Evolutionary conservation across 2,113 vertebrate genomes (phyloP).

Genomic region (Cyprinodon variegatus): DNA sequence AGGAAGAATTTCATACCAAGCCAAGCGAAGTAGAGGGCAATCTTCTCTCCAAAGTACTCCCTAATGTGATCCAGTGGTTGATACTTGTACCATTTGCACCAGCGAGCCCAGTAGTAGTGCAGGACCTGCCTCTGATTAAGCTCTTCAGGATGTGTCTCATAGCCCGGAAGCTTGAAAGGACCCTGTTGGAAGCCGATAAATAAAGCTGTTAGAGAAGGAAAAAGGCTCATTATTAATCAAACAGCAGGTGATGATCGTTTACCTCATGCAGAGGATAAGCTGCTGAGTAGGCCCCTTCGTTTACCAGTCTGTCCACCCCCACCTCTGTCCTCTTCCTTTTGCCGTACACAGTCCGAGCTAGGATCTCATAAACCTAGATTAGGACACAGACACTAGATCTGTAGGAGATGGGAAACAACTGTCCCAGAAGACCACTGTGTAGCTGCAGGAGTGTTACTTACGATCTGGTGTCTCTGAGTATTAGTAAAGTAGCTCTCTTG

Average conservation of each 20-base stretch:
- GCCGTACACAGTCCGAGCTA: constrained; percentile 76
- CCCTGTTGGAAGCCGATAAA: constrained; percentile 62
- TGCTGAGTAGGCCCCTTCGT: constrained; percentile 76
- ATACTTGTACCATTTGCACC: constrained; percentile 83
- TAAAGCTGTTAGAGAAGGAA: neutral
- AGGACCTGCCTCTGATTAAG: constrained; percentile 81
- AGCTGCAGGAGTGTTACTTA: constrained; percentile 60
- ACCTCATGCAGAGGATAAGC: constrained; percentile 83
- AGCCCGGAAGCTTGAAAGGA: constrained; percentile 70
- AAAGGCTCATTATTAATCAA: neutral
- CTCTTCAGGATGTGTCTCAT: constrained; percentile 67
- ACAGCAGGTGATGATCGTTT: constrained; percentile 8
- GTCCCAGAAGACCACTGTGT: neutral
- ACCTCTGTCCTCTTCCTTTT: constrained; percentile 80
- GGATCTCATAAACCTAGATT: constrained; percentile 81
- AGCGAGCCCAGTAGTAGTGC: constrained; percentile 82
- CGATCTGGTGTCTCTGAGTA: constrained; percentile 80
- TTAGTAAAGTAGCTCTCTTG: constrained; percentile 79
- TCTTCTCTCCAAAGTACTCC: constrained; percentile 83
- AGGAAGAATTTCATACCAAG: constrained; percentile 59
- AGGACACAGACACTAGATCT: neutral
- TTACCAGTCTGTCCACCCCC: constrained; percentile 79
- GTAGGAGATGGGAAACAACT: neutral
- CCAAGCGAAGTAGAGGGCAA: constrained; percentile 80
- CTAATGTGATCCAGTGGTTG: constrained; percentile 81